A percentile compares a stretch with the other conserved stretches of the same genome.
Conservation (phyloP, 2,888 invertebrate genomes). For the Proisotoma minuta region DNA sequence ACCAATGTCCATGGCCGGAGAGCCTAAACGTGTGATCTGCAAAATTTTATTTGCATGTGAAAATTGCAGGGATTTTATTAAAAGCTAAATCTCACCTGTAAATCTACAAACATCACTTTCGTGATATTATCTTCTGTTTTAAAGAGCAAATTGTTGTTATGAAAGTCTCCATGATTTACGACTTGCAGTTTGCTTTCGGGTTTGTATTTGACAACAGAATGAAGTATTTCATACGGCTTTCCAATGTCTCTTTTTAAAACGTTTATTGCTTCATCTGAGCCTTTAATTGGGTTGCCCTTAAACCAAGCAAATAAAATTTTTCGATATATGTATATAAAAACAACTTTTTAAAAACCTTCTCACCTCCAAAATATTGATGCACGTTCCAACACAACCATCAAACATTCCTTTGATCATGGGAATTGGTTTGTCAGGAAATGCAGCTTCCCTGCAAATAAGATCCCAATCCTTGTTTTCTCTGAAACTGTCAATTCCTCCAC, state of each 20-base stretch:
- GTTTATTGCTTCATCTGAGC: background rate
- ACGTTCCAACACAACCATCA: background rate
- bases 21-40: slow-evolving; percentile 11
- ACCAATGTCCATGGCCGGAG: slow-evolving; percentile 24
- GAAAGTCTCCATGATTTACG: slow-evolving; percentile 33
- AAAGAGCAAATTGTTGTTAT: slow-evolving; percentile 31
- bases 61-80: background rate
- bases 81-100: slow-evolving; percentile 6
- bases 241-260: background rate
- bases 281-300: slow-evolving; percentile 1
- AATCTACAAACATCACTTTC: slow-evolving; percentile 13
- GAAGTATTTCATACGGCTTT: background rate
- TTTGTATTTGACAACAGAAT: background rate
- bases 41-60: slow-evolving; percentile 5
- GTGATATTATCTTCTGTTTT: slow-evolving; percentile 10
- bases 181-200: background rate
- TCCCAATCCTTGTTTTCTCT: slow-evolving; percentile 9
- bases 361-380: slow-evolving; percentile 22
- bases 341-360: too few species aligned
- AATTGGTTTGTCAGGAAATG: too few species aligned
- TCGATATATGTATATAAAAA: too few species aligned
- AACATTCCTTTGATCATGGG: slow-evolving; percentile 11
- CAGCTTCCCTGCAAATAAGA: background rate
- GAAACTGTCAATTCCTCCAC: slow-evolving; percentile 19
- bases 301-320: too few species aligned